A percentile compares a stretch with the other conserved stretches of the same genome.
phyloP scores from a whole-genome alignment of 2,888 invertebrate species.

The Lochmaea capreae region DNA sequence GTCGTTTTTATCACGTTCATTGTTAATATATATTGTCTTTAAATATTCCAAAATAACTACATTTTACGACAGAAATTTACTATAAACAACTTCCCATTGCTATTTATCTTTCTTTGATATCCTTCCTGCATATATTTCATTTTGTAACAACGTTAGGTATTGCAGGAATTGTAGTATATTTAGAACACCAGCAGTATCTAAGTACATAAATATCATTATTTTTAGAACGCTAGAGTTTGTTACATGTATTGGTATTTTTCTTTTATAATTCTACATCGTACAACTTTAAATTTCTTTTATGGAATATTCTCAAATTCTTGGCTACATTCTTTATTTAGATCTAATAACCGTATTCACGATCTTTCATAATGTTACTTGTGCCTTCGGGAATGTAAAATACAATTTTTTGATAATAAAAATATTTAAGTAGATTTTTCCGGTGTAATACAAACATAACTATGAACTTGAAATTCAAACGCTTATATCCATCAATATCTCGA shows the following conservation, averaged over 20 bases:
- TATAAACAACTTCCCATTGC: background rate
- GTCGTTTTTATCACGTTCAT: too few species aligned
- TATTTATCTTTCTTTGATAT: background rate
- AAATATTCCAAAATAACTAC: background rate
- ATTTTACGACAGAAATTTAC: background rate
- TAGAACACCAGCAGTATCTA: background rate
- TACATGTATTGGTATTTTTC: background rate
- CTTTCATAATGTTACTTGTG: too few species aligned
- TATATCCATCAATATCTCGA: background rate
- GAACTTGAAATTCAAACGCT: too few species aligned
- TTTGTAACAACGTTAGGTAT: background rate
- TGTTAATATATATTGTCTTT: too few species aligned
- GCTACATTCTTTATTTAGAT: background rate
- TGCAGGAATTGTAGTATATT: conserved; percentile 2
- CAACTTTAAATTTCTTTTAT: background rate
- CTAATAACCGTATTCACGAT: background rate
- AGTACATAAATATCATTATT: conserved; percentile 13
- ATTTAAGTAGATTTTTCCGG: too few species aligned
- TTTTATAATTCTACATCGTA: background rate
- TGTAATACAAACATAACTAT: too few species aligned
- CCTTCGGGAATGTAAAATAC: too few species aligned
- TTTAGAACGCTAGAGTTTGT: background rate
- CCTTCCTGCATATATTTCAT: background rate
- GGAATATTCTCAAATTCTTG: background rate
- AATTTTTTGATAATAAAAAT: too few species aligned